phyloP scores from a whole-genome alignment of 2,797 vertebrate species.

The Rallus crepitans region DNA sequence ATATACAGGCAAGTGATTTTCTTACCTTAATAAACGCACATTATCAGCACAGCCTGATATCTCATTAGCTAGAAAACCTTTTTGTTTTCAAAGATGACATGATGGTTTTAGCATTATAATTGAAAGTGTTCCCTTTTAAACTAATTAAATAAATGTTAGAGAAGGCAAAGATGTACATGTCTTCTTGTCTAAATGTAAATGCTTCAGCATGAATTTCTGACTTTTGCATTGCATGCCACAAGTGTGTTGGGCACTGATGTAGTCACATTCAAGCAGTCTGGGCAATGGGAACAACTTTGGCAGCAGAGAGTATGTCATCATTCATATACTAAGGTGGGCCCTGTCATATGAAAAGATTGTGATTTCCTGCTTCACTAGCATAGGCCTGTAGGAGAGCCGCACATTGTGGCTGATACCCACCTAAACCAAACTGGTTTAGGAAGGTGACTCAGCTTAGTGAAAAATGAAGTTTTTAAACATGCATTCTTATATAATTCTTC shows the following conservation, averaged over 20 bases:
- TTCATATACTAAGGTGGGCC: neutral
- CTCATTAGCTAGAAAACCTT: neutral
- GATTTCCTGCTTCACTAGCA: neutral
- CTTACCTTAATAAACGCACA: neutral
- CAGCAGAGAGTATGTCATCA: neutral
- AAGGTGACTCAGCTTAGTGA: neutral
- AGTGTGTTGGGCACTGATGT: neutral
- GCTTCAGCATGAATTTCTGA: neutral
- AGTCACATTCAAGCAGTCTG: neutral
- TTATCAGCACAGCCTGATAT: neutral
- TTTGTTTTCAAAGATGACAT: neutral
- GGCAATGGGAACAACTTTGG: neutral
- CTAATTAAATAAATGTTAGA: neutral
- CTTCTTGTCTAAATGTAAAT: neutral
- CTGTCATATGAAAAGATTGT: neutral
- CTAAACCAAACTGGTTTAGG: neutral
- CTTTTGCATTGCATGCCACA: neutral
- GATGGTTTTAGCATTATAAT: neutral
- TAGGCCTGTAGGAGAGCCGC: fast-evolving
- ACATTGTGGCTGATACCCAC: neutral
- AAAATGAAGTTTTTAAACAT: neutral
- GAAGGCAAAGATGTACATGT: neutral
- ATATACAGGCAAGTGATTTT: neutral
- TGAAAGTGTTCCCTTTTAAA: neutral
- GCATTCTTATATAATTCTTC: neutral